Base-by-base conservation (phyloP, 2,113 vertebrate genomes). In the Osmerus eperlanus region DNA sequence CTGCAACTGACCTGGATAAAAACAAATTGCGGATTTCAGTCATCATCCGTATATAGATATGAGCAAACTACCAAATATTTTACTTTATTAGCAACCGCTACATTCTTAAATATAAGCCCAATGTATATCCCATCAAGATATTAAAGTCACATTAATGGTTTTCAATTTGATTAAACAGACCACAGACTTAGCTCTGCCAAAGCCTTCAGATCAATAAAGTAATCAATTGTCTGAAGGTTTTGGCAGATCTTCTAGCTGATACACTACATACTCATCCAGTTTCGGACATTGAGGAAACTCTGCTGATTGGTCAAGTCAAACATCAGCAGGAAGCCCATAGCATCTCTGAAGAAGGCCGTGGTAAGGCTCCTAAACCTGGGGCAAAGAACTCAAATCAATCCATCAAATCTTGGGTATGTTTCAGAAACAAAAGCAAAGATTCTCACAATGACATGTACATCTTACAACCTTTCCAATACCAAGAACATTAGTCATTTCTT, bases 241-340 rank as follows among this genome's bases (percentile, higher is more conserved):
- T 64, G 29, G 62, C 16, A 41, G 62, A 23, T 65, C 41, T 1
- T 11, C 21, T 18, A 21, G 68, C 68, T 76, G 72, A 77, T 56
- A 11, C n/a, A 64, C 77, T 66, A 95, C 95, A 91, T 93, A 98
- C 96, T 98, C 96, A 98, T 98, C 96, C 96, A 98, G 84, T 94
- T 98, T 68, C 96, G 94, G 91, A 98, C 94, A 77, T 98, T 98
- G 73, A 97, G 89, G 87, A 98, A 97, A 81, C 96, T 98, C 88
- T 98, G 95, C 68, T 96, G 95, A 85, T 93, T 96, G 80, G 95
- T 98, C 83, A 98, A 89, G 80, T 98, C 96, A 71, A 98, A 98
- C 96, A 97, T 96, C n/a, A 98, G 82, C 71, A 98, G 83, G 84
- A 98, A 98, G 58, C 96, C 96, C 96, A 98, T 98, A 16, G 96